Base-by-base conservation (phyloP, 1,140 invertebrate genomes). In the Coenobita brevimanus region DNA sequence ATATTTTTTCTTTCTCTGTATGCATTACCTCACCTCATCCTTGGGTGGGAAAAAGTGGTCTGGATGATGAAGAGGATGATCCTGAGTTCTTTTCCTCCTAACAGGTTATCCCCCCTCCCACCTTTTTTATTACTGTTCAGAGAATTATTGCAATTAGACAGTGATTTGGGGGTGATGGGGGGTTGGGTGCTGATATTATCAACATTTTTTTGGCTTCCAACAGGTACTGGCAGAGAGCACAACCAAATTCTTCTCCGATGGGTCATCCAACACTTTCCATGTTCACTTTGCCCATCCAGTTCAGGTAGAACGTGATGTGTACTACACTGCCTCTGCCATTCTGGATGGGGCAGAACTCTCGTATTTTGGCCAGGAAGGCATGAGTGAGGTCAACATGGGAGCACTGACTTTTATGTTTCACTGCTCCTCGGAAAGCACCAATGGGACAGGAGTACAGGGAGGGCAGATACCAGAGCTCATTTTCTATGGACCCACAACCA, bases 351-450 rank as follows among this genome's bases (percentile, higher is more conserved):
- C 95, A 46, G 97, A 99, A 92, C 93, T 99, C 64, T 97, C 97
- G 92, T 98, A 98, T 92, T 98, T 98, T 92, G 97, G 97, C n/a
- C 97, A 98, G 92, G 97, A 98, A 93, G 97, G 97, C 30, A 95
- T 98, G 94, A 97, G 96, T 91, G 97, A 98, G 93, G 96, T 97
- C 15, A 96, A 95, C 24, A 96, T 97, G 91, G 96, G 96, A 21
- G 96, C 95, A 91, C 97, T 98, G 50, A 97, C 96, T 46, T 98
- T 98, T 93, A 97, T 98, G 93, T 98, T 98, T 93, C 97, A 98
- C 92, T 98, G 97, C 92, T 97, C 97, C 60, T 97, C 97, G 0
- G 97, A 98, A 91, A 97, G 96, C 92, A 98, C 97, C 21, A 98
- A 98, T 91, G 97, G 97, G 71, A 98, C 97, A 17, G 97, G 97